Evolutionary conservation across 2,113 vertebrate genomes (phyloP), one percentile per base, ranked within the genome.

Genomic region (Stegastes partitus): DNA sequence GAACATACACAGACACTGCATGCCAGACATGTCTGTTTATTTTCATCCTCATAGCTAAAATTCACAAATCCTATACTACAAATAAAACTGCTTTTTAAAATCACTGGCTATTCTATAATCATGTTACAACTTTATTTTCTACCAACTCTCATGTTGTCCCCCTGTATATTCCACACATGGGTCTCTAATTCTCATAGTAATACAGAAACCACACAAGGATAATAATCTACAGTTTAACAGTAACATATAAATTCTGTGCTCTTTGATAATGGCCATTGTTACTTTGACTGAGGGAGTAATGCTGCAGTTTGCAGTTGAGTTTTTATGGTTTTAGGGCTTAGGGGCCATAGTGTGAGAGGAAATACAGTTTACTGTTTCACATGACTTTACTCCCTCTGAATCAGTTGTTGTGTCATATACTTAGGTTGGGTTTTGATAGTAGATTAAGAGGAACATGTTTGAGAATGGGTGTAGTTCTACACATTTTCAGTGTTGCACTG

Each of bases 291-390:
- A 18, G 1, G 0, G 10, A 16, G 6, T 22, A 55, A 68, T 39
- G 56, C 3, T 15, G 57, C n/a, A 12, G 45, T 34, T 19, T 53
- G 19, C 12, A 50, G 54, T 15, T 26, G 23, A 21, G 22, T 50
- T 49, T 71, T 76, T 57, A 77, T 77, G 45, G 78, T 64, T 81
- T 79, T 53, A 71, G 69, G 56, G 21, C 57, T 56, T 42, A 11
- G 15, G 28, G 34, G 25, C 47, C 19, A 26, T 1, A 49, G 44
- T 54, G 51, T 65, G 44, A 64, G 67, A n/a, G 69, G 72, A 59
- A 34, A 54, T n/a, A 58, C 45, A 3, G 51, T 55, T 47, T 47
- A 61, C 5, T 23, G 23, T 59, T 75, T 81, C 69, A 4, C 58
- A 47, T 68, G 37, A 5, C 25, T 67, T 39, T 6, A 58, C 31